A percentile compares a stretch with the other conserved stretches of the same genome.
phyloP scores from a whole-genome alignment of 2,797 vertebrate genomes.

The Taenioides sp. region DNA sequence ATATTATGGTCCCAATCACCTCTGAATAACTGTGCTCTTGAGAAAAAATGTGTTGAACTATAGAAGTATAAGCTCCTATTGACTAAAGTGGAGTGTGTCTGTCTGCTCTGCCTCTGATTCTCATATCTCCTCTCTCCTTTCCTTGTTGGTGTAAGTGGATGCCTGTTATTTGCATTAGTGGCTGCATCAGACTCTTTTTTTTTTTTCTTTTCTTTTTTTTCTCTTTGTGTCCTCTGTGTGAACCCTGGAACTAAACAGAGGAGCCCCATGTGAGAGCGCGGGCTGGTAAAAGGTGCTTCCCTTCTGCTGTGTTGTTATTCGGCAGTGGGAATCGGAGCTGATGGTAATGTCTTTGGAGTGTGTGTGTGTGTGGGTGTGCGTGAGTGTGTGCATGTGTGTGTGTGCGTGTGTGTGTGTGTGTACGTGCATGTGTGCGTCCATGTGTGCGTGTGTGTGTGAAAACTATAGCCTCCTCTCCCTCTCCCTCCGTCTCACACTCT shows the following conservation, averaged over 20 bases:
- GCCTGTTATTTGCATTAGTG: constrained; percentile 62
- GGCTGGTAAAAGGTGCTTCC: constrained; percentile 52
- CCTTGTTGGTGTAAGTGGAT: constrained; percentile 46
- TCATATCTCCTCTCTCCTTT: constrained; percentile 28
- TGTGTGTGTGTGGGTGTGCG: constrained; percentile 17
- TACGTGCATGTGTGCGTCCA: too few species aligned
- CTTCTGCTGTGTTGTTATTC: constrained; percentile 58
- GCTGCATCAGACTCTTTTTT: constrained; percentile 50
- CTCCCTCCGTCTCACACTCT: constrained; percentile 28
- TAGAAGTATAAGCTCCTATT: constrained; percentile 61
- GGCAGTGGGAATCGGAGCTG: constrained; percentile 45
- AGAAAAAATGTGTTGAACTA: constrained; percentile 28
- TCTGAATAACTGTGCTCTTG: constrained; percentile 8
- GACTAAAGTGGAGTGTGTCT: constrained; percentile 43
- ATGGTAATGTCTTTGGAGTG: constrained; percentile 44
- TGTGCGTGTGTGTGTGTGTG: too few species aligned
- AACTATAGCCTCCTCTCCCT: constrained; percentile 16
- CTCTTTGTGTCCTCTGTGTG: constrained; percentile 70
- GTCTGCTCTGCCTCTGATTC: constrained; percentile 31
- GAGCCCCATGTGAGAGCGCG: constrained; percentile 54
- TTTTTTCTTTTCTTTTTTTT: constrained; percentile 59
- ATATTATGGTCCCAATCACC: neutral
- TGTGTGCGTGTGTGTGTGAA: neutral
- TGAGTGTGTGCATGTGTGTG: too few species aligned
- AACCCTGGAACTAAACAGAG: constrained; percentile 65